Conservation (phyloP, 2,113 vertebrate species). For the Alexandromys fortis region DNA sequence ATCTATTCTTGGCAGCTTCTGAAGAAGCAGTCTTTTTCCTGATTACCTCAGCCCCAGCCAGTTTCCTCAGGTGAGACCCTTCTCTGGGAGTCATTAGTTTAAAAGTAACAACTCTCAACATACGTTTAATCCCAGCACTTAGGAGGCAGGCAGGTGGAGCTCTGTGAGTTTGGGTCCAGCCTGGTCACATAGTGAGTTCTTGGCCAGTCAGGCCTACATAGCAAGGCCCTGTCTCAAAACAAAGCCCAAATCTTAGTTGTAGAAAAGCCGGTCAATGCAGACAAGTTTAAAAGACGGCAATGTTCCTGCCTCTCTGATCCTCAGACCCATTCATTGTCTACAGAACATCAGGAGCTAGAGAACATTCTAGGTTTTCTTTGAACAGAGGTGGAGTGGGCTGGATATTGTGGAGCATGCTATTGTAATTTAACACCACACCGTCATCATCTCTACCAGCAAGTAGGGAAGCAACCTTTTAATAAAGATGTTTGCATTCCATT, state of each 20-base stretch:
- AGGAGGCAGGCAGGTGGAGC: background rate
- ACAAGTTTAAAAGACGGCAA: background rate
- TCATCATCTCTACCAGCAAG: background rate
- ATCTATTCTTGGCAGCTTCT: background rate
- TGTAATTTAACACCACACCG: background rate
- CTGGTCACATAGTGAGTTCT: background rate
- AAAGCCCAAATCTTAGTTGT: background rate
- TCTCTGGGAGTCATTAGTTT: background rate
- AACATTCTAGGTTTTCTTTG: slow-evolving; percentile 38
- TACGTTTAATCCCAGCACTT: background rate
- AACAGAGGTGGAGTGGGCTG: background rate
- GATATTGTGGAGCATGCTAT: background rate
- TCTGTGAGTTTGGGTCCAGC: background rate
- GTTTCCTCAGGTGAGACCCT: background rate
- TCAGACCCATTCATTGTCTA: background rate
- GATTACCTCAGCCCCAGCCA: background rate
- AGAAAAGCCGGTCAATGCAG: background rate
- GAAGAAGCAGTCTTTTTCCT: background rate
- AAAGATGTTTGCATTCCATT: background rate
- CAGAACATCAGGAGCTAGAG: background rate
- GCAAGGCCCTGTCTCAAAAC: background rate
- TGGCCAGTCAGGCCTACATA: background rate
- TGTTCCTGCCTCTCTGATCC: background rate
- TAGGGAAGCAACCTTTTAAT: background rate
- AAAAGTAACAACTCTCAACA: background rate